phyloP scores from a whole-genome alignment of 2,113 vertebrate genomes.

The Rhinopomastus cyanomelas region DNA sequence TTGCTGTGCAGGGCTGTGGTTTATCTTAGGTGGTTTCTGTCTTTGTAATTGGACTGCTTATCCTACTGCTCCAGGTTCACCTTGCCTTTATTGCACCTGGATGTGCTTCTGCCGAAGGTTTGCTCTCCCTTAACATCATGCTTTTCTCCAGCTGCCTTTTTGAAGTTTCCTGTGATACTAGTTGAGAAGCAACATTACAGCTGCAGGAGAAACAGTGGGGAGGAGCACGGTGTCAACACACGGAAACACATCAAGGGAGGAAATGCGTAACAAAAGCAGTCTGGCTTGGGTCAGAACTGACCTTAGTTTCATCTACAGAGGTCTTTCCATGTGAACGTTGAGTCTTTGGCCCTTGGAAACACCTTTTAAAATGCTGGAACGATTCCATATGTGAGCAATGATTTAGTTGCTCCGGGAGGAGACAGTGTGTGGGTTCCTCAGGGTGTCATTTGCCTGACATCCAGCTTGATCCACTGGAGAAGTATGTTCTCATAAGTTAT shows the following conservation, averaged over 20 bases:
- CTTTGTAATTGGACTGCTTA: not conserved
- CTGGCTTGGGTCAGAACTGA: not conserved
- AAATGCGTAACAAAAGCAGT: not conserved
- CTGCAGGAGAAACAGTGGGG: not conserved
- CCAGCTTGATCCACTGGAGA: not conserved
- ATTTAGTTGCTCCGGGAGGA: conserved; percentile 33
- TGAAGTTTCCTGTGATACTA: not conserved
- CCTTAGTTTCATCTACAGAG: not conserved
- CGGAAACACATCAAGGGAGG: not conserved
- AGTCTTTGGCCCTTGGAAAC: not conserved
- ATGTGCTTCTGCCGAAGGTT: not conserved
- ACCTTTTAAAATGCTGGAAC: not conserved
- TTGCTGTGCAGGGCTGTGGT: not conserved
- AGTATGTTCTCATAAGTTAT: conserved; percentile 28
- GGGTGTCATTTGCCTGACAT: conserved; percentile 9
- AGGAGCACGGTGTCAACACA: not conserved
- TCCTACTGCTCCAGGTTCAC: not conserved
- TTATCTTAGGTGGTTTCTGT: not conserved
- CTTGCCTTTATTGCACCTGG: not conserved
- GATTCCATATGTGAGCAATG: conserved; percentile 3
- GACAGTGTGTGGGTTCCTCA: not conserved
- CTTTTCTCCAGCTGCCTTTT: not conserved
- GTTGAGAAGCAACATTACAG: not conserved
- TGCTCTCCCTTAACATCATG: not conserved
- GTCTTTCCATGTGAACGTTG: not conserved